A percentile compares a stretch with the other conserved stretches of the same genome.
Evolutionary conservation across 2,888 invertebrate species (phyloP).

Genomic region (Cataglyphis livida): DNA sequence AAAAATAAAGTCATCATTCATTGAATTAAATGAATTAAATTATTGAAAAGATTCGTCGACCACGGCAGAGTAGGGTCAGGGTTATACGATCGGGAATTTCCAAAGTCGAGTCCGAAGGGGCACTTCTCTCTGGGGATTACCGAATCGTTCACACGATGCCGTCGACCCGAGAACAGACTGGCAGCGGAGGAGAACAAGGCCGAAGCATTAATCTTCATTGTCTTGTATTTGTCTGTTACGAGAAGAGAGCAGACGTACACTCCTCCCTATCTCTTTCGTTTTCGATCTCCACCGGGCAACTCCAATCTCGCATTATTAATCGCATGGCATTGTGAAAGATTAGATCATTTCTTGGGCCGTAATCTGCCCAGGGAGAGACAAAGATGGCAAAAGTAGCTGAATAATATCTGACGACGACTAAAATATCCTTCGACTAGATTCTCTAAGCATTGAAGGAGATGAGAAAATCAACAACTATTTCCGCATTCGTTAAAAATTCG

Average conservation of each 20-base stretch:
- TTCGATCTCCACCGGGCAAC: conserved; percentile 49
- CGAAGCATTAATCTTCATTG: conserved; percentile 82
- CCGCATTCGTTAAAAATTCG: neutral
- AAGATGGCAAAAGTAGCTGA: conserved; percentile 31
- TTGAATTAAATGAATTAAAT: neutral
- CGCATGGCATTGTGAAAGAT: conserved; percentile 65
- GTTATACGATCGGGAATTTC: conserved; percentile 5
- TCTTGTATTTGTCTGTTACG: conserved; percentile 81
- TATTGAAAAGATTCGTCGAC: conserved; percentile 3
- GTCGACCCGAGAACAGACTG: conserved; percentile 51
- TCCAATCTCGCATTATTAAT: conserved; percentile 74
- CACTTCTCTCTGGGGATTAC: conserved; percentile 48
- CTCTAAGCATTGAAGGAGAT: neutral
- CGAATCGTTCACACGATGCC: conserved; percentile 68
- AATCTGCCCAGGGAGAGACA: conserved; percentile 43
- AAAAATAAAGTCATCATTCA: neutral
- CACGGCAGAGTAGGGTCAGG: conserved; percentile 11
- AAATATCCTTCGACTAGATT: neutral
- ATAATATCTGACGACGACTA: conserved; percentile 44
- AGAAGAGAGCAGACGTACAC: conserved; percentile 27
- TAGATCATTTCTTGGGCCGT: conserved; percentile 64
- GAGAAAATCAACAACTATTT: neutral
- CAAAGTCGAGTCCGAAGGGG: conserved; percentile 23
- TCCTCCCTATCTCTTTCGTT: conserved; percentile 45
- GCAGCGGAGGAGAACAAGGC: conserved; percentile 60